A percentile compares a stretch with the other conserved stretches of the same genome.
Conservation (phyloP, 1,140 invertebrate genomes). For the Drosophila pseudoobscura region DNA sequence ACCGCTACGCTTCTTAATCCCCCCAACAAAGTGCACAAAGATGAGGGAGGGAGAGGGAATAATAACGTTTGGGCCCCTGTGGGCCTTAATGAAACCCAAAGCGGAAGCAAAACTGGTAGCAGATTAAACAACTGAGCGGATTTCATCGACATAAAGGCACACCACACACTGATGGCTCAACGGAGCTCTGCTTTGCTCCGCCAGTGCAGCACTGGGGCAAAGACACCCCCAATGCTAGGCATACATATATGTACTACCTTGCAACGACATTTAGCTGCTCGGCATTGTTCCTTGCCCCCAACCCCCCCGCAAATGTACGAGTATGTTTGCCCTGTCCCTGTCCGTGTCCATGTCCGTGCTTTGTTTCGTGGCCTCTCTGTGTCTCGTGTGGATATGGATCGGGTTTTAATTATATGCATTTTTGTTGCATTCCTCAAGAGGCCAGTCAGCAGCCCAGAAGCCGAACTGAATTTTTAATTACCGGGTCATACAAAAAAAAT, state of each 20-base stretch:
- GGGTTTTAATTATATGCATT: constrained; percentile 77
- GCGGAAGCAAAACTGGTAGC: constrained; percentile 74
- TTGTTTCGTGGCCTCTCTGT: constrained; percentile 5
- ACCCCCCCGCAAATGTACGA: constrained; percentile 1
- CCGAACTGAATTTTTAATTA: constrained; percentile 80
- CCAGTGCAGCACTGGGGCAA: constrained; percentile 31
- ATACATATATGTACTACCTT: constrained; percentile 1
- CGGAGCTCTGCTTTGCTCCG: not conserved
- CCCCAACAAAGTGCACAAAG: constrained; percentile 53
- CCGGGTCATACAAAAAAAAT: constrained; percentile 63
- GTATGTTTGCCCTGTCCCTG: not conserved
- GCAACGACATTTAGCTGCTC: constrained; percentile 26
- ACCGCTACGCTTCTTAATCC: constrained; percentile 33
- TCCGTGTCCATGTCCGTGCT: constrained; percentile 8
- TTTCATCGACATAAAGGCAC: constrained; percentile 71
- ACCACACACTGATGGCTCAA: constrained; percentile 6
- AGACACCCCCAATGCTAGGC: not conserved
- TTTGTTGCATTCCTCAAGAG: constrained; percentile 65
- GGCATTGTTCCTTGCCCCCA: constrained; percentile 31
- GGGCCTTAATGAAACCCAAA: constrained; percentile 75
- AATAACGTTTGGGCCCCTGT: constrained; percentile 62
- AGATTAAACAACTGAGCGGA: constrained; percentile 78
- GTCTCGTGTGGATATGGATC: constrained; percentile 30
- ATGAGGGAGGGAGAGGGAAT: constrained; percentile 33
- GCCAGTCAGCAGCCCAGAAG: constrained; percentile 17